Percentiles rank a stretch among this genome's conserved stretches.
Conservation (phyloP, 1,140 invertebrate species). For the Ostrea edulis region DNA sequence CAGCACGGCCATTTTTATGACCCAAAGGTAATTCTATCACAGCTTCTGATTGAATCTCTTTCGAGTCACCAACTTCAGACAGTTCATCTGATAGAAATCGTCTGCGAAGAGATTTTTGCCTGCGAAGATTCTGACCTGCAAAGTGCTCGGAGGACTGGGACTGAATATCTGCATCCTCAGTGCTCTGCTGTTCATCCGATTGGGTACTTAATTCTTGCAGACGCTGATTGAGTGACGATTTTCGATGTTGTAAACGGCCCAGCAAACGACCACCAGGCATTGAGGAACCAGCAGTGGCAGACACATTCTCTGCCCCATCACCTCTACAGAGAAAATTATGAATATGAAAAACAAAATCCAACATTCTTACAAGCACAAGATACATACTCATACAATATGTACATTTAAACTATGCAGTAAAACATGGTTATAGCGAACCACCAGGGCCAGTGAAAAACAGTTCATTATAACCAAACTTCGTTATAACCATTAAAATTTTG, state of each 20-base stretch:
- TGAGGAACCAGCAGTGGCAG: neutral
- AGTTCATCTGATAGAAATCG: slow-evolving; percentile 36
- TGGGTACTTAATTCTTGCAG: slow-evolving; percentile 29
- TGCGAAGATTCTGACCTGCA: slow-evolving; percentile 44
- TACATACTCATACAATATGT: too few species aligned
- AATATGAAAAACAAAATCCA: neutral
- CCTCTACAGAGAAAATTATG: neutral
- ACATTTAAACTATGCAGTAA: too few species aligned
- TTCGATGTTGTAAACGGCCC: slow-evolving; percentile 50
- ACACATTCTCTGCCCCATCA: slow-evolving; percentile 6
- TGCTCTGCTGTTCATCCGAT: slow-evolving; percentile 5
- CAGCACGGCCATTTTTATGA: slow-evolving; percentile 20
- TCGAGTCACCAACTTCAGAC: neutral
- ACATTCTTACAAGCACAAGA: too few species aligned
- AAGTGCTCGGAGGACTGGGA: slow-evolving; percentile 18
- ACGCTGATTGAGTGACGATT: slow-evolving; percentile 41
- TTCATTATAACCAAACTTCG: too few species aligned
- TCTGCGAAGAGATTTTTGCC: slow-evolving; percentile 10
- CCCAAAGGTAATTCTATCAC: slow-evolving; percentile 27
- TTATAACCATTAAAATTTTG: too few species aligned
- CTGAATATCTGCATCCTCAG: neutral
- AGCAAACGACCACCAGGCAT: slow-evolving; percentile 49
- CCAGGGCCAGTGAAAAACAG: too few species aligned
- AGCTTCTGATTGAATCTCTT: neutral
- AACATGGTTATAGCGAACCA: too few species aligned